These are phyloP conservation scores for Rapana venosa DNA, from an alignment of 2,888 invertebrate genomes.

Conservation along the genomic window DNA sequence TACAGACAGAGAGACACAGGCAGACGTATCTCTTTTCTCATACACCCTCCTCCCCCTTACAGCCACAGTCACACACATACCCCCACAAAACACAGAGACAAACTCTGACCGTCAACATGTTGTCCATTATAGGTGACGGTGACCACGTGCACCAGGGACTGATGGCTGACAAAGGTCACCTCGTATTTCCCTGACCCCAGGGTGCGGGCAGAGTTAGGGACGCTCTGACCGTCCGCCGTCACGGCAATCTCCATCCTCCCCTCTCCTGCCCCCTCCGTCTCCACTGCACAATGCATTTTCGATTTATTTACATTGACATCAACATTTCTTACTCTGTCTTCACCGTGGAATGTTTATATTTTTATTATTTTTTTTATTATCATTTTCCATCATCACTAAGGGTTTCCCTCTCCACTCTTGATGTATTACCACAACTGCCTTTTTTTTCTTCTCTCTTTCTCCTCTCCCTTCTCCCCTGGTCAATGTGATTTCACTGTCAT, in stretches of 20 bases:
- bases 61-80: neutral
- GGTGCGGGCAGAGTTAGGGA: slow-evolving; percentile 96
- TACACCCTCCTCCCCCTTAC: too few relatives aligned
- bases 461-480: too few relatives aligned
- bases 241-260: slow-evolving; percentile 96
- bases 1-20: neutral
- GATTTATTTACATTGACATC: neutral
- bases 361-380: too few relatives aligned
- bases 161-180: slow-evolving; percentile 94
- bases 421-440: too few relatives aligned
- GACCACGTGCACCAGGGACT: slow-evolving; percentile 93
- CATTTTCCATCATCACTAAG: too few relatives aligned
- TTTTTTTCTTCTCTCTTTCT: too few relatives aligned
- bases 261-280: slow-evolving; percentile 97
- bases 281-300: slow-evolving; percentile 80
- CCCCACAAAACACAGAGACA: neutral
- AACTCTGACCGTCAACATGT: slow-evolving; percentile 78
- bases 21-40: neutral
- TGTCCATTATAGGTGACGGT: slow-evolving; percentile 88
- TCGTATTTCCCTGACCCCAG: slow-evolving; percentile 96
- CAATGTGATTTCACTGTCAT: too few relatives aligned
- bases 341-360: too few relatives aligned
- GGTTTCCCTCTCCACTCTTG: too few relatives aligned
- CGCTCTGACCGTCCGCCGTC: slow-evolving; percentile 91
- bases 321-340: neutral